Evolutionary conservation across 2,113 vertebrate species (phyloP), one percentile per base, ranked within the genome.

Genomic region (Platichthys stellatus): DNA sequence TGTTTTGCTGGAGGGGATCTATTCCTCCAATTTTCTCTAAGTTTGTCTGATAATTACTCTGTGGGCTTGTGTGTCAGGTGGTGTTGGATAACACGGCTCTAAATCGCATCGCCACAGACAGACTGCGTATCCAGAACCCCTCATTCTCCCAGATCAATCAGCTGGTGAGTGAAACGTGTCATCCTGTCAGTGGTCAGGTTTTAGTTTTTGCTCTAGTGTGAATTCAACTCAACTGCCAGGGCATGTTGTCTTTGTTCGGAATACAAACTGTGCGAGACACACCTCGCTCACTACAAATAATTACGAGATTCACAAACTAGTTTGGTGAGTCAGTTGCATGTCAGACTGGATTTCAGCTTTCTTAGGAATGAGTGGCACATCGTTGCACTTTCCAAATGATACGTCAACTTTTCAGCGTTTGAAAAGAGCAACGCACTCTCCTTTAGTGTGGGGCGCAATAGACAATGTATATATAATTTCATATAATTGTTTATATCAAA

Each of bases 121-220:
- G 97, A 73, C 94, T 99, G 75, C 97, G 98, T 78, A 98, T 99
- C 89, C 97, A 96, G 94, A 99, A 99, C 85, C 98, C 97, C 0
- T 98, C 97, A 0, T 99, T 99, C 91, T 98, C 98, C 2, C 98
- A 99, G 93, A 98, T 99, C 91, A 99, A 99, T 90, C 97, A 99
- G 92, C 93, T 99, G 97, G 97, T 99, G 90, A 96, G 96, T 88
- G 47, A 64, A 23, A 57, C 21, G 0, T 18, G 6, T 53, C 3
- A 18, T 20, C n/a, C 51, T 11, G 49, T 58, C 49, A 26, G 40
- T 79, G 43, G 49, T 38, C 63, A 43, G 54, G 15, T 74, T 57
- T 40, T n/a, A n/a, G 4, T 51, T 51, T 51, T 51, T 5, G 14
- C 23, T 20, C 6, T 2, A n/a, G 20, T 5, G 14, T 9, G 28